Evolutionary conservation across 2,113 vertebrate genomes (phyloP), one percentile per base, ranked within the genome.

Genomic region (Microcebus ravelobensis): DNA sequence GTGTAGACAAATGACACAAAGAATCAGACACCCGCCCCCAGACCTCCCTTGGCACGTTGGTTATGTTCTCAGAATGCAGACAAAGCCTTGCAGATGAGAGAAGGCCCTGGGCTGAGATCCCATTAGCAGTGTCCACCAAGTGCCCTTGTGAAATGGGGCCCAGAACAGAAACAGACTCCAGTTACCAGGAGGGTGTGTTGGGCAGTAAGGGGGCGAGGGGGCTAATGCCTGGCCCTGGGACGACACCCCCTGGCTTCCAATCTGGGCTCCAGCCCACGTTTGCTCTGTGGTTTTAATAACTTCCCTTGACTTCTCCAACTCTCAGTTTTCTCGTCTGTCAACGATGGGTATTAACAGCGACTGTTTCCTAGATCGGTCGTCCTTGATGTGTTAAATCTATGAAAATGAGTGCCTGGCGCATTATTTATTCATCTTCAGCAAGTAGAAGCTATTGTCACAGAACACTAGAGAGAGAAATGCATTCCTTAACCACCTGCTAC

Each of bases 111-210:
- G 8, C 21, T 27, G 9, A 34, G 67, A n/a, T 10, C 27, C 76
- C 25, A 2, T 23, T 39, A 45, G 42, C 42, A 42, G 42, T 42
- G 42, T 21, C 85, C 18, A 10, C 9, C 14, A 0, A 15, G 17
- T 55, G 18, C 14, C 13, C 48, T 45, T 55, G 57, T 10, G 21
- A 34, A 65, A 20, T 0, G 36, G 48, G 67, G 2, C n/a, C 42
- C 31, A 29, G 74, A 17, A 61, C 3, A 45, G 27, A 31, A 42
- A 80, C 0, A 1, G 18, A 12, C 42, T 17, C 20, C 2, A 10
- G 10, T 9, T 1, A 4, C 50, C 8, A 27, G 39, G 18, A 29
- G 18, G 2, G 12, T 0, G 4, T 65, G 14, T 8, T 7, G 2
- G 17, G 36, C 36, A 5, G 42, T 0, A 20, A 20, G 61, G 50